phyloP scores from a whole-genome alignment of 2,888 invertebrate genomes.

The Hipparchia semele region DNA sequence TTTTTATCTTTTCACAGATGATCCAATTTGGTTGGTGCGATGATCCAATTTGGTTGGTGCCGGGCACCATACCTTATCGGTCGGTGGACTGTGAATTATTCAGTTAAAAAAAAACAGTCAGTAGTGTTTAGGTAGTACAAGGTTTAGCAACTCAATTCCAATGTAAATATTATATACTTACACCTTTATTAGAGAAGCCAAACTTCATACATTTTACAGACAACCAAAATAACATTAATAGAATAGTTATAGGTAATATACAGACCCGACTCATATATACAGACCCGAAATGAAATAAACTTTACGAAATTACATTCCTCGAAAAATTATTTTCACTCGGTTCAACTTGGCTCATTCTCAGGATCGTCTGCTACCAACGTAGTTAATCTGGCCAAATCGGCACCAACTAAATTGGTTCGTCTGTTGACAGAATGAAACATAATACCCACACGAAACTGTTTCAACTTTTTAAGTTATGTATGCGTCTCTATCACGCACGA shows the following conservation, averaged over 20 bases:
- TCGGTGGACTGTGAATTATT: too few species aligned
- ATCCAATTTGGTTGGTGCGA: slow-evolving; percentile 4
- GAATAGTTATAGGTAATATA: too few species aligned
- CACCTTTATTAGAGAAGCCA: too few species aligned
- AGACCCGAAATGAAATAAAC: too few species aligned
- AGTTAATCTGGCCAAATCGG: neutral
- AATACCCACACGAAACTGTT: slow-evolving; percentile 24
- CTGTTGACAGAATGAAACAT: slow-evolving; percentile 16
- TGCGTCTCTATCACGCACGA: slow-evolving; percentile 21
- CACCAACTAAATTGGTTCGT: slow-evolving; percentile 1
- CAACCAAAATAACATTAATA: too few species aligned
- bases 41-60: slow-evolving; percentile 3
- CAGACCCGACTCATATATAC: too few species aligned
- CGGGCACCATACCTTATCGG: neutral
- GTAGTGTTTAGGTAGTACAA: neutral
- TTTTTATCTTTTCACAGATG: neutral
- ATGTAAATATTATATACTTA: neutral
- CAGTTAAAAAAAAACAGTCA: too few species aligned
- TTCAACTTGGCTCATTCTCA: neutral
- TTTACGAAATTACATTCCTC: too few species aligned
- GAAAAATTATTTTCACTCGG: neutral
- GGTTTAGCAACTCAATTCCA: neutral
- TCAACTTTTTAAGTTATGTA: slow-evolving; percentile 24
- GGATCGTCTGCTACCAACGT: neutral
- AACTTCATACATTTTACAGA: too few species aligned